Evolutionary conservation across 2,797 vertebrate species (phyloP), one percentile per base, ranked within the genome.

Genomic region (Gastrophryne carolinensis): DNA sequence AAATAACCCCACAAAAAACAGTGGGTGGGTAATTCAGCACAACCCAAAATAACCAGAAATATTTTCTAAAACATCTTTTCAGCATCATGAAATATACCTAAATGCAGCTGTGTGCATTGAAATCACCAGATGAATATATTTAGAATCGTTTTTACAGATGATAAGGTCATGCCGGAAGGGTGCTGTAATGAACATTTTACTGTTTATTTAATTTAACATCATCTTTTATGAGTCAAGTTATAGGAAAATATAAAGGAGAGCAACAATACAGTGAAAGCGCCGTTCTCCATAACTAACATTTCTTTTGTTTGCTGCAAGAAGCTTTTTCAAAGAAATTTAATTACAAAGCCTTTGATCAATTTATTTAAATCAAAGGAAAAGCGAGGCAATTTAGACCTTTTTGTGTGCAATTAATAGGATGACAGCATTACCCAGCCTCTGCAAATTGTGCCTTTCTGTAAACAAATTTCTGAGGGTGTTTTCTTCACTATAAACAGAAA

Each of bases 241-340:
- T 54, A 70, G 62, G 27, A 37, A 63, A 69, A 62, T 76, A 52
- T 70, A 26, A 37, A 63, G 50, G 35, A 56, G 49, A 56, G 35
- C 15, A 70, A 63, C 73, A 77, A 71, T 77, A 35, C 57, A 26
- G 58, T 9, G 17, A 71, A 64, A 54, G 27, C 15, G 8, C 15
- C 57, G 69, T 58, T 56, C 50, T 56, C 57, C 50, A 39, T 54
- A 64, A 71, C 58, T 56, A 71, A 70, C 66, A 57, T 56, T 69
- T 26, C 66, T 71, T 64, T 77, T 77, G 66, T 77, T 29, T 53
- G 26, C 47, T 54, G 65, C 60, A 63, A 76, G 56, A 69, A 69
- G 66, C 66, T 41, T 69, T 77, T 71, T 70, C 74, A 70, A 71
- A 70, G 66, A 77, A 70, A 77, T 64, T 77, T 77, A 77, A 77